Conservation (phyloP, 2,797 vertebrate genomes). For the Lophotriccus pileatus region DNA sequence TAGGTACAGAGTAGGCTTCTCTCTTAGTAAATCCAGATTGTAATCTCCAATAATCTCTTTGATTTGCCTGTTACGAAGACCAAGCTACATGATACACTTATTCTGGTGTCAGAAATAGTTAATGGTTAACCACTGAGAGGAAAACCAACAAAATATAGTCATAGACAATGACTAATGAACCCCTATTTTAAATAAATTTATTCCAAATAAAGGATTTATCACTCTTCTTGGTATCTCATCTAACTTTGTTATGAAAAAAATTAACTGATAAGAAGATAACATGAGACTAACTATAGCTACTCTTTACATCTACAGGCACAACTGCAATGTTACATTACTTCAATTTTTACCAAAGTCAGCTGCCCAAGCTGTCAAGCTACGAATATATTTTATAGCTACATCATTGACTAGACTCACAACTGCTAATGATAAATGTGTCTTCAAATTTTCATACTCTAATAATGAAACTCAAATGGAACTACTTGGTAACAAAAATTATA, state of each 20-base stretch:
- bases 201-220: neutral
- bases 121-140: neutral
- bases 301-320: neutral
- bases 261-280: neutral
- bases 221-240: neutral
- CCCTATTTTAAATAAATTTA: neutral
- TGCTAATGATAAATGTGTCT: neutral
- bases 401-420: neutral
- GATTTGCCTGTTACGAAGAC: neutral
- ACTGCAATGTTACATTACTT: neutral
- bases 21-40: neutral
- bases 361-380: neutral
- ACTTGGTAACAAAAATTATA: neutral
- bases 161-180: neutral
- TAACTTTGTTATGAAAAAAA: neutral
- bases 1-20: neutral
- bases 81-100: neutral
- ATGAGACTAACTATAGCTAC: neutral
- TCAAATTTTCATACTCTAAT: neutral
- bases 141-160: neutral
- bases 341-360: neutral
- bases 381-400: neutral
- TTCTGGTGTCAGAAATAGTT: neutral
- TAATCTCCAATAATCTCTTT: neutral
- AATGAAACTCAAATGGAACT: neutral